Evolutionary conservation across 2,888 invertebrate genomes (phyloP).

Genomic region (Leptodirus hochenwartii): DNA sequence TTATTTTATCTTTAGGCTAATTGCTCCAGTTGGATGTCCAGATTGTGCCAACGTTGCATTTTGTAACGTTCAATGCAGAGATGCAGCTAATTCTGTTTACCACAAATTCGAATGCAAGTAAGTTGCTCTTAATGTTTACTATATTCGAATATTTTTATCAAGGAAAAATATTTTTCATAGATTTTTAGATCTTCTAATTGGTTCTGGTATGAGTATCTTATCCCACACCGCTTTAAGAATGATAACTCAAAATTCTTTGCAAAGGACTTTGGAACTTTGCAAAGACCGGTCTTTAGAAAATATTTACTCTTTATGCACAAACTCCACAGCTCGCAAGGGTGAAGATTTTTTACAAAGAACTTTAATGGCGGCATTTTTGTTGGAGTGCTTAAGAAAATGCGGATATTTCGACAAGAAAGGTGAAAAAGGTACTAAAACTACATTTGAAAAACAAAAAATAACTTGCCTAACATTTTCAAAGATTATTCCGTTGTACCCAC

Average conservation of each 20-base stretch:
- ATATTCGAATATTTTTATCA: too few species aligned
- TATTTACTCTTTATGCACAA: constrained; percentile 41
- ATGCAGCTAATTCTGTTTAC: constrained; percentile 42
- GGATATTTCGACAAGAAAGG: constrained; percentile 38
- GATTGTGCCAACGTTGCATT: constrained; percentile 62
- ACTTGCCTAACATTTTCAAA: not conserved
- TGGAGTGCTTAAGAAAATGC: constrained; percentile 48
- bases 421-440: constrained; percentile 18
- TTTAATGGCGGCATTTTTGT: constrained; percentile 58
- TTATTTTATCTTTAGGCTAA: constrained; percentile 26
- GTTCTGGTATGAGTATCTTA: constrained; percentile 60
- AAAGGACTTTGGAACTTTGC: constrained; percentile 29
- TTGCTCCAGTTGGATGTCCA: constrained; percentile 50
- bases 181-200: constrained; percentile 53
- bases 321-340: constrained; percentile 37
- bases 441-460: not conserved
- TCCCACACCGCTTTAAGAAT: constrained; percentile 57
- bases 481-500: constrained; percentile 19
- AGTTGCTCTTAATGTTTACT: too few species aligned
- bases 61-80: constrained; percentile 47
- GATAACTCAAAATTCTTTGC: constrained; percentile 40
- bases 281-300: constrained; percentile 25
- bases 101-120: constrained; percentile 63
- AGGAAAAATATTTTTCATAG: too few species aligned
- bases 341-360: constrained; percentile 57